A percentile compares a stretch with the other conserved stretches of the same genome.
These are phyloP conservation scores for Osedax fenrisi DNA, from an alignment of 2,888 invertebrate species.

Conservation along the genomic window DNA sequence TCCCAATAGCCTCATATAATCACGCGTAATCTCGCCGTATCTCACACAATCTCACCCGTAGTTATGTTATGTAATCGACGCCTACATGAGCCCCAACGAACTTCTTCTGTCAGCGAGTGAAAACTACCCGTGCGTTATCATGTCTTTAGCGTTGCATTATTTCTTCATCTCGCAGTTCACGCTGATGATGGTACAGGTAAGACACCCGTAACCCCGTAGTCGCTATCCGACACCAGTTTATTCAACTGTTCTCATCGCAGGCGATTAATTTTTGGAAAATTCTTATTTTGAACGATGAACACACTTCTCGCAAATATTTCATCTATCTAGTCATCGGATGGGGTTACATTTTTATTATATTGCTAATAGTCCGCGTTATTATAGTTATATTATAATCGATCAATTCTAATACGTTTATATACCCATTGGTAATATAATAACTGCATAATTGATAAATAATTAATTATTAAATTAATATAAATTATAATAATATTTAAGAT, in stretches of 20 bases:
- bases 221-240: background rate
- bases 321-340: constrained; percentile 46
- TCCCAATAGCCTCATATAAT: no score
- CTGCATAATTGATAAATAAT: no score
- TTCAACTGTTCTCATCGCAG: constrained; percentile 34
- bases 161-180: constrained; percentile 48
- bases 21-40: no score
- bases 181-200: constrained; percentile 47
- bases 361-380: constrained; percentile 19
- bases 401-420: no score
- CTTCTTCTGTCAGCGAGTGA: constrained; percentile 38
- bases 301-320: constrained; percentile 46
- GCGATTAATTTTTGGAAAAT: constrained; percentile 47
- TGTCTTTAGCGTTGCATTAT: constrained; percentile 46
- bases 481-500: no score
- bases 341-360: constrained; percentile 40
- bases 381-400: no score
- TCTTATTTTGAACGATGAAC: constrained; percentile 48
- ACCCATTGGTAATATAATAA: background rate
- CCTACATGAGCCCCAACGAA: constrained; percentile 43
- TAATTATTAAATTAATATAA: no score
- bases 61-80: constrained; percentile 46
- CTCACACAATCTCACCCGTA: no score
- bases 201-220: background rate
- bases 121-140: constrained; percentile 47